Conservation (phyloP, 2,888 invertebrate species). For the Chaitophorus viminalis region DNA sequence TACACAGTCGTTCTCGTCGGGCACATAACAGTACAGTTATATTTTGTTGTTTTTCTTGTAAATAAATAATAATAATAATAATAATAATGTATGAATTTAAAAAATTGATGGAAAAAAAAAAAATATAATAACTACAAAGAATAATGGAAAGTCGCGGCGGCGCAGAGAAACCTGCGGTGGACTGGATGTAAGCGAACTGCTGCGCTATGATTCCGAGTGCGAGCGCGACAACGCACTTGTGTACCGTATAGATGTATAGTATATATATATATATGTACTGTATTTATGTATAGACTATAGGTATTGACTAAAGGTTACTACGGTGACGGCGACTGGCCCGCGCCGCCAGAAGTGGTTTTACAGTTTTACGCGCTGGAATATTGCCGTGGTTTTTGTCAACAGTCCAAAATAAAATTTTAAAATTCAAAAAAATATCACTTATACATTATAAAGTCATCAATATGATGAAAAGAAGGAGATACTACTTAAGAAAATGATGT, state of each 20-base stretch:
- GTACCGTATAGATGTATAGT: no score
- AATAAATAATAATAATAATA: not conserved
- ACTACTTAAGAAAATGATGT: not conserved
- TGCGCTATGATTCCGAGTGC: not conserved
- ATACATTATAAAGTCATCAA: not conserved
- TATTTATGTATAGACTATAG: no score
- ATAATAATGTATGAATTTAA: not conserved
- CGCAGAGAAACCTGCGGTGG: slow-evolving; percentile 12
- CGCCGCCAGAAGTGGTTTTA: slow-evolving; percentile 28
- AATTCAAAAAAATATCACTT: not conserved
- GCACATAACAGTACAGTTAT: slow-evolving; percentile 37
- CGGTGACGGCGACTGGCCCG: not conserved
- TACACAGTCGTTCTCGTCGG: not conserved
- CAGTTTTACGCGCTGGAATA: not conserved
- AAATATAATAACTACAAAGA: slow-evolving; percentile 8
- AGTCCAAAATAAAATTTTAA: not conserved
- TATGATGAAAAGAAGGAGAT: not conserved
- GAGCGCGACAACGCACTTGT: not conserved
- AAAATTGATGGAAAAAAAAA: not conserved
- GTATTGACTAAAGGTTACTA: no score
- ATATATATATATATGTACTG: no score
- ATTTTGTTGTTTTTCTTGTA: slow-evolving; percentile 2
- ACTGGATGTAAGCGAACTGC: not conserved
- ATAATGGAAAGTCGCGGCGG: slow-evolving; percentile 55
- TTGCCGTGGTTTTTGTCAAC: slow-evolving; percentile 2